Base-by-base conservation (phyloP, 2,888 invertebrate genomes). In the Aleiodes leptofemur region DNA sequence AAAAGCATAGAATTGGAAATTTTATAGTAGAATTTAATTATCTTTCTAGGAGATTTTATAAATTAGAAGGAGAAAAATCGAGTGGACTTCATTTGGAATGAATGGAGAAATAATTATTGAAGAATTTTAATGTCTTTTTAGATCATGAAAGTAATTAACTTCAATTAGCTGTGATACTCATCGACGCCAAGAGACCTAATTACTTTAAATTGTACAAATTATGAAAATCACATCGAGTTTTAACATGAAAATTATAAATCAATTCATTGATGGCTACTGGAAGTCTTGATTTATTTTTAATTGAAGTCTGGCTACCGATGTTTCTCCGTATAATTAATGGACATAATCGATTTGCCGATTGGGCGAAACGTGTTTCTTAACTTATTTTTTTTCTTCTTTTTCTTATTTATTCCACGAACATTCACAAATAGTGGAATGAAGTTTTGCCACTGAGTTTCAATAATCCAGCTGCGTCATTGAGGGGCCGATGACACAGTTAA, bases 201-300 rank as follows among this genome's bases (percentile, higher is more conserved):
- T 43, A 64, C 64, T 64, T 23, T 23, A 48, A 43, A 43, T 48
- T 29, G 23, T 34, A 43, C 43, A 43, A 43, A 64, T 64, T 64
- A 64, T 64, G 64, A 64, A 64, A 43, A 64, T 64, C 23, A 43
- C 43, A n/a, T 14, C 31, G 43, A 64, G 43, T 43, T 23, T 43
- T 3, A 7, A 9, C 2, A 16, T 43, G 64, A 64, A 64, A 43
- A 64, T 34, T 34, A 34, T 64, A 64, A 43, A 64, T 48, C 16
- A 11, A 14, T 14, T 23, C 43, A 48, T 64, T 14, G 23, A 43
- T 43, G 16, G 11, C 48, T 34, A 13, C 34, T 13, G 6, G 16
- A 9, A 8, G 23, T 23, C 43, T 64, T 64, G 64, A 64, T 64
- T 64, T 64, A 64, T 64, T 64, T 64, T 64, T 64, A 64, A 64